phyloP scores from a whole-genome alignment of 2,888 invertebrate species.

The Pterostichus madidus region DNA sequence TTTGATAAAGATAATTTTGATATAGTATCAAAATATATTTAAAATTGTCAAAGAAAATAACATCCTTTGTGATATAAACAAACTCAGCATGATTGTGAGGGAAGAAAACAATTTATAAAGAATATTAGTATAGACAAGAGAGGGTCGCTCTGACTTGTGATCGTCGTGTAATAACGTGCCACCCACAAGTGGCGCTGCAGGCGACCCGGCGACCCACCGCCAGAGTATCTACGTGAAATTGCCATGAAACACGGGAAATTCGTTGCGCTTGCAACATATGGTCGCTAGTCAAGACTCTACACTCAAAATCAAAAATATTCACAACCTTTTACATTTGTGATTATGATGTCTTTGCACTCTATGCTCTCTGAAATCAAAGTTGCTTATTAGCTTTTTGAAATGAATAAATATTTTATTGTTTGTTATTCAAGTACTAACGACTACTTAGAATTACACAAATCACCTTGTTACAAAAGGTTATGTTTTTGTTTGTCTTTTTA shows the following conservation, averaged over 20 bases:
- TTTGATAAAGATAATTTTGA: no score
- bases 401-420: no score
- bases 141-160: not conserved
- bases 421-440: no score
- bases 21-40: not conserved
- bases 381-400: no score
- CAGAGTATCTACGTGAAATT: conserved; percentile 24
- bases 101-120: conserved; percentile 42
- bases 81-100: not conserved
- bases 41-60: not conserved
- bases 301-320: no score
- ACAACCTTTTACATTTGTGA: no score
- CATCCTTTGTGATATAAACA: conserved; percentile 8
- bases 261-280: conserved; percentile 35
- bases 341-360: no score
- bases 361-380: no score
- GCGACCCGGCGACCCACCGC: not conserved
- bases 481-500: no score
- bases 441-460: no score
- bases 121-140: not conserved
- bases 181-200: conserved; percentile 33
- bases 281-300: not conserved
- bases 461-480: no score
- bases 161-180: conserved; percentile 7
- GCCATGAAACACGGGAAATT: conserved; percentile 30